These are phyloP conservation scores for Hymenopus coronatus DNA, from an alignment of 2,888 invertebrate species.

Conservation along the genomic window DNA sequence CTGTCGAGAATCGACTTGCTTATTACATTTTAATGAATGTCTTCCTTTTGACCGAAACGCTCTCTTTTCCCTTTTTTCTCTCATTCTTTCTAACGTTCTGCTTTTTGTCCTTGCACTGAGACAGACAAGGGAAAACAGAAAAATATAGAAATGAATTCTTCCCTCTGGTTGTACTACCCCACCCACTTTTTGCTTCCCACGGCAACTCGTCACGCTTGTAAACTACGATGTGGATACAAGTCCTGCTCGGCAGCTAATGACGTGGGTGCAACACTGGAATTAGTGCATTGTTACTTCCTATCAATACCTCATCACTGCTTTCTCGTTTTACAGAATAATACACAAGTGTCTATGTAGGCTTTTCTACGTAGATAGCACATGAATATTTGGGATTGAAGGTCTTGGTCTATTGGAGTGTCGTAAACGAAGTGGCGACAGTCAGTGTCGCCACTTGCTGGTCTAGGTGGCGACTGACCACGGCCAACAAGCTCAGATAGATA, in stretches of 20 bases:
- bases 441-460: too few relatives aligned
- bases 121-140: neutral
- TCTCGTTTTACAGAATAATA: too few relatives aligned
- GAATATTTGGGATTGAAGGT: too few relatives aligned
- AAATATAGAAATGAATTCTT: conserved; percentile 3
- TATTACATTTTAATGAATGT: neutral
- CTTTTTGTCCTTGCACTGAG: neutral
- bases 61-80: neutral
- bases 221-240: neutral
- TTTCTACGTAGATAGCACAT: too few relatives aligned
- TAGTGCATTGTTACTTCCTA: neutral
- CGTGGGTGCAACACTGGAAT: neutral
- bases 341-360: too few relatives aligned
- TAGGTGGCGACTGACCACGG: too few relatives aligned
- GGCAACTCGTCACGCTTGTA: conserved; percentile 5
- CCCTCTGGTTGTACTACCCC: neutral
- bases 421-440: too few relatives aligned
- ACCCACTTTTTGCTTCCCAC: neutral
- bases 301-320: neutral
- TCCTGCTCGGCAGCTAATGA: neutral
- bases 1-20: neutral
- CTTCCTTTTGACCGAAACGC: neutral
- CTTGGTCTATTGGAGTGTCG: too few relatives aligned
- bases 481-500: too few relatives aligned
- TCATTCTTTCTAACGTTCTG: neutral